Base-by-base conservation (phyloP, 1,140 invertebrate species). In the Drosophila triauraria region DNA sequence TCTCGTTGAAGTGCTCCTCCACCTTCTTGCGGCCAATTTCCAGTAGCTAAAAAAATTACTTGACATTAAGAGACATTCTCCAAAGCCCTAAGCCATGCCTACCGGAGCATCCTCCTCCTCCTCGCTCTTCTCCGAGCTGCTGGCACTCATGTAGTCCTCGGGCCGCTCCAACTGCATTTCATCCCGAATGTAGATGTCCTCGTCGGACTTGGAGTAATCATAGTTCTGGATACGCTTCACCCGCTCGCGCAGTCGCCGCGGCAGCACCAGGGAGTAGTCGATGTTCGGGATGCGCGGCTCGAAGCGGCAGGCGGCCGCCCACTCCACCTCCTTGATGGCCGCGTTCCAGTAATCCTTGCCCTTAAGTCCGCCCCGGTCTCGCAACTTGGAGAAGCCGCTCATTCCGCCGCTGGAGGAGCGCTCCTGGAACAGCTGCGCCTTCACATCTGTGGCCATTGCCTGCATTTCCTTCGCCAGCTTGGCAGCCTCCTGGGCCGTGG, bases 251-350 rank as follows among this genome's bases (percentile, higher is more conserved):
- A 92, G 35, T 6, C 57, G 51, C 2, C 77, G 72, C 0, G 91
- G 91, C 46, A 92, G 27, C 6, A 91, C 85, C 15, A 91, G 7
- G 1, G 91, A 91, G 23, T 91, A 91, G 27, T 92, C 91, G 15
- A 80, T 80, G 40, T 81, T 56, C 4, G 82, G 85, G 12, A 90
- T 61, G 23, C 58, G 85, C 8, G 85, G 85, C n/a, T 65, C 51
- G 2, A 79, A 69, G 12, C 48, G 69, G 15, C 86, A 91, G 2
- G 80, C 68, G 5, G 88, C 75, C 0, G 68, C 75, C 32, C 65
- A 68, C 48, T 85, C 86, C 30, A 90, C 71, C 3, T 90, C 82
- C 23, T 85, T 61, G n/a, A 90, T 85, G 13, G 88, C 81, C 20
- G 70, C 67, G 38, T 75, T 62, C 85, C 85, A 90, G 57, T 90